These are phyloP conservation scores for Tautogolabrus adspersus DNA, from an alignment of 2,113 vertebrate species.

Conservation along the genomic window DNA sequence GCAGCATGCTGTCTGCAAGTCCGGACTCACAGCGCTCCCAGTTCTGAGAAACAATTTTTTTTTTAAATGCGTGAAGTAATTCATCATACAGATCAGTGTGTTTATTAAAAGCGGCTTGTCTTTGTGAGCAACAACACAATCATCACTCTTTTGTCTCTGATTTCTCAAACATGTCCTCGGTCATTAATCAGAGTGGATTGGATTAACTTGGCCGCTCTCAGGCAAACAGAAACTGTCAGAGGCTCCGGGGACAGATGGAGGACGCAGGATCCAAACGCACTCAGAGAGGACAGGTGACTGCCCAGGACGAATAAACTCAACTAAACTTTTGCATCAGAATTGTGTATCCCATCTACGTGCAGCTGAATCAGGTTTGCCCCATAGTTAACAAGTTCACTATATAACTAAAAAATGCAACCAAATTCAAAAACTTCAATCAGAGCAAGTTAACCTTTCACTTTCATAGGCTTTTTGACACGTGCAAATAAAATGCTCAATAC, in stretches of 20 bases:
- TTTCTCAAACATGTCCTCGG: background rate
- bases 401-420: no score
- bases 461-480: no score
- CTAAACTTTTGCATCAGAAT: background rate
- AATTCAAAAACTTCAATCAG: background rate
- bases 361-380: background rate
- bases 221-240: background rate
- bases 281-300: background rate
- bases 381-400: no score
- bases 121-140: background rate
- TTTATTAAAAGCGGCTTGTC: background rate
- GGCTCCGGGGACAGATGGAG: conserved; percentile 21
- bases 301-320: background rate
- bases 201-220: conserved; percentile 45
- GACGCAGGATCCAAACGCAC: background rate
- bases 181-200: conserved; percentile 50
- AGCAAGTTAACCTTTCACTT: background rate
- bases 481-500: no score
- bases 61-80: background rate
- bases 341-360: background rate
- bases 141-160: background rate
- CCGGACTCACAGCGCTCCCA: conserved; percentile 87
- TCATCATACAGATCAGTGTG: background rate
- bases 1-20: conserved; percentile 76
- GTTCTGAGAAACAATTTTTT: conserved; percentile 78